Conservation (phyloP, 2,113 vertebrate species). For the Polyodon spathula region DNA sequence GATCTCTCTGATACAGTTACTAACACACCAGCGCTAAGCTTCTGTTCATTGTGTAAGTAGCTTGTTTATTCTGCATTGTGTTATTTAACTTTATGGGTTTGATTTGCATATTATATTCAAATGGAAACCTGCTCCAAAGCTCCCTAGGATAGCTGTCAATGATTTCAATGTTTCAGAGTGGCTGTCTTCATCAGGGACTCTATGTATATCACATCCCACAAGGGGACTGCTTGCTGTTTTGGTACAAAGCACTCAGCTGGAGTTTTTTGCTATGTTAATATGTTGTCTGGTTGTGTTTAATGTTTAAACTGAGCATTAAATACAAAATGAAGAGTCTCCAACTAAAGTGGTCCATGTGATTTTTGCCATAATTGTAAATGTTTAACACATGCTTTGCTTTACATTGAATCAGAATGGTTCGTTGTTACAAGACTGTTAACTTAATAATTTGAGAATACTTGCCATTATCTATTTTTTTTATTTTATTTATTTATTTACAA, state of each 20-base stretch:
- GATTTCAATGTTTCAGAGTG: conserved; percentile 34
- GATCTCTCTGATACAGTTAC: conserved; percentile 35
- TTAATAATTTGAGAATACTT: too few relatives aligned
- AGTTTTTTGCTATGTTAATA: conserved; percentile 33
- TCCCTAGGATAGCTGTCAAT: conserved; percentile 37
- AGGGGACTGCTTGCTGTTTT: conserved; percentile 33
- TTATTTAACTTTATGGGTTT: not conserved
- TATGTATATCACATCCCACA: conserved; percentile 33
- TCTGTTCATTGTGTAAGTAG: conserved; percentile 27
- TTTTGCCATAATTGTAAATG: too few relatives aligned
- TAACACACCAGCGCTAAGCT: conserved; percentile 33
- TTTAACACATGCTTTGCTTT: too few relatives aligned
- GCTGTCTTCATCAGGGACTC: conserved; percentile 41
- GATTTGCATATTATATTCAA: conserved; percentile 35
- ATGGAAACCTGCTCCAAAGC: conserved; percentile 23
- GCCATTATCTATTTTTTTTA: too few relatives aligned
- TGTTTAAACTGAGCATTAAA: conserved; percentile 36
- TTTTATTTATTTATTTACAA: too few relatives aligned
- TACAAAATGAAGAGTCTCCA: not conserved
- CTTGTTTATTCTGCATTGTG: conserved; percentile 9
- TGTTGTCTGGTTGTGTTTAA: conserved; percentile 29
- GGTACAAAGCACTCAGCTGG: conserved; percentile 26
- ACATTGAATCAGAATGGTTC: too few relatives aligned
- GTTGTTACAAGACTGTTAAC: too few relatives aligned
- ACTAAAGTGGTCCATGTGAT: not conserved